Evolutionary conservation across 1,140 invertebrate species (phyloP), one percentile per base, ranked within the genome.

Genomic region (Scylla paramamosain): DNA sequence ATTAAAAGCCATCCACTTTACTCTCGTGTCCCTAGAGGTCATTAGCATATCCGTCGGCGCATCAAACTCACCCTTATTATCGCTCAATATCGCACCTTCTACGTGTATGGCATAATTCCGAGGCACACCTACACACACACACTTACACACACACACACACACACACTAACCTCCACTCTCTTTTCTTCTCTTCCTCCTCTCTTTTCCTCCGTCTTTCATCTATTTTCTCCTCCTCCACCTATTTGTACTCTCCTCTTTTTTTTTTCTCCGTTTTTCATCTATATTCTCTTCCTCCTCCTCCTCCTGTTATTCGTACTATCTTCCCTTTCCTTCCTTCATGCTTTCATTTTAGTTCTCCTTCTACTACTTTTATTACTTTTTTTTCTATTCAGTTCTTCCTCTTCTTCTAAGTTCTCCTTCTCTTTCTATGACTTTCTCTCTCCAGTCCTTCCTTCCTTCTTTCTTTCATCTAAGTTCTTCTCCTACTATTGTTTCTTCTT

Each of bases 31-130:
- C 52, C 77, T 95, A 95, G 25, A 83, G 89, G 46, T 95, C 88
- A 95, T 95, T 92, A 95, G 94, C 94, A 95, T 95, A 95, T 95
- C 94, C 45, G 39, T 16, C 67, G 77, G 82, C n/a, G 46, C 94
- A 95, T 95, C 94, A 95, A 95, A 95, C 94, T 95, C 94, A 89
- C 90, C 94, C 94, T 95, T 95, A 95, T 95, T 95, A 95, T 95
- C 94, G 91, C 89, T 77, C 89, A 95, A 95, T 95, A 95, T 95
- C 94, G 77, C 67, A 91, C 88, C 48, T 46, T 82, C 94, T 91
- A 95, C 94, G 94, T 95, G 94, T 95, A 91, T 46, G 31, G 94
- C 94, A 95, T 95, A 91, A 91, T 45, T 59, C 67, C 48, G 31
- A 84, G 90, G 94, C 67, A 77, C 67, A 77, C 67, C 1, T 20